Evolutionary conservation across 2,888 invertebrate genomes (phyloP).

Genomic region (Troides helena): DNA sequence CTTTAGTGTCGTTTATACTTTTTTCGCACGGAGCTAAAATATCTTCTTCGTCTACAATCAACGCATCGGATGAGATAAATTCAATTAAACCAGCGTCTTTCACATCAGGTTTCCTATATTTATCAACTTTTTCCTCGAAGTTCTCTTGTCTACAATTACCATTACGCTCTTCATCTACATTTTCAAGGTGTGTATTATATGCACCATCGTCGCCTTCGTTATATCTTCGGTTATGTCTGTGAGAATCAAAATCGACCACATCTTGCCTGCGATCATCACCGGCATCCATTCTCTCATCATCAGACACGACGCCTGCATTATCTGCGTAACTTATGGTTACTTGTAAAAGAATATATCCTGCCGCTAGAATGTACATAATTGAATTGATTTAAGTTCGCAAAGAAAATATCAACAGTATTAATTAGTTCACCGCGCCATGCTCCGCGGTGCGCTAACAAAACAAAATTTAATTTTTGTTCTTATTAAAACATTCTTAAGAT

Average conservation of each 20-base stretch:
- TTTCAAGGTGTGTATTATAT: slow-evolving; percentile 53
- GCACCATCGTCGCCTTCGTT: slow-evolving; percentile 44
- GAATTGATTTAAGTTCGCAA: neutral
- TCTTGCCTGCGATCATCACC: slow-evolving; percentile 28
- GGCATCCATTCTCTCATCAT: slow-evolving; percentile 34
- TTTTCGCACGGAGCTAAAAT: slow-evolving; percentile 39
- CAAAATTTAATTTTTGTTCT: slow-evolving; percentile 2
- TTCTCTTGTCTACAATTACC: slow-evolving; percentile 46
- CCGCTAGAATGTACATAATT: slow-evolving; percentile 16
- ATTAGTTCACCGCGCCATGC: slow-evolving; percentile 4
- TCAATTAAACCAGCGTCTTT: slow-evolving; percentile 51
- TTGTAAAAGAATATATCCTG: slow-evolving; percentile 8
- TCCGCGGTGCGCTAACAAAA: slow-evolving; percentile 16
- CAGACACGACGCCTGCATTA: slow-evolving; percentile 15
- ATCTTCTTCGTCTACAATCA: slow-evolving; percentile 43
- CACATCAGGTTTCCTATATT: slow-evolving; percentile 47
- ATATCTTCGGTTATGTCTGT: slow-evolving; percentile 41
- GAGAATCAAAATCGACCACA: slow-evolving; percentile 29
- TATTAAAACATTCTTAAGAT: too few relatives aligned
- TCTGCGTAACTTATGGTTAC: slow-evolving; percentile 1
- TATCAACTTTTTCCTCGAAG: slow-evolving; percentile 44
- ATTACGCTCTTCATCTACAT: slow-evolving; percentile 39
- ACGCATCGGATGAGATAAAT: slow-evolving; percentile 50
- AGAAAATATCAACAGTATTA: slow-evolving; percentile 8
- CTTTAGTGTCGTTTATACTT: slow-evolving; percentile 20